Base-by-base conservation (phyloP, 1,140 invertebrate genomes). In the Diplogasteroides magnus region DNA sequence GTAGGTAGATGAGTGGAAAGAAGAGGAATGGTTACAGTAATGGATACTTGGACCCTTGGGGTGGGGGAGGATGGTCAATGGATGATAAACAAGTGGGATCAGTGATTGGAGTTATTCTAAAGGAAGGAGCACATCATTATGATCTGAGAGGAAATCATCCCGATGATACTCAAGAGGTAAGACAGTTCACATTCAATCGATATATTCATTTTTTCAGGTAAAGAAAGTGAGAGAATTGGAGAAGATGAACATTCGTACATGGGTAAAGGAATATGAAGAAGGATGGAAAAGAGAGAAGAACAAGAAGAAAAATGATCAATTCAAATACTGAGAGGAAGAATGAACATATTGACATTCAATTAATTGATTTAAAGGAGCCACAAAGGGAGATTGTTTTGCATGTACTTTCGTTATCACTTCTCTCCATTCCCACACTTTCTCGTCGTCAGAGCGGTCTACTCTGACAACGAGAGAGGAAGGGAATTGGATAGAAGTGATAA, bases 31-130 rank as follows among this genome's bases (percentile, higher is more conserved):
- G 63, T 25, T 85, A 68, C 84, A 94, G 91, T 76, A 95, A 95
- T 84, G 93, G 93, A 11, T 83, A 91, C 13, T 79, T 92, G 57
- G 94, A 98, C 85, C 94, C 94, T 1, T 97, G 94, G 94, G 90
- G 90, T 48, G 88, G 89, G 75, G 93, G 93, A 2, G 76, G 76
- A n/a, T 77, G 74, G 74, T 15, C 37, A 1, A 61, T 74, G 15
- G 70, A 71, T 31, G 70, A 77, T 26, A 69, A 64, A 14, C 77
- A 62, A 6, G 58, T 74, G 37, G 80, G 77, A 28, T 72, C 80
- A 14, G 58, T 82, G 2, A 68, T 88, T 1, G 87, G 91, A 1
- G 85, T 97, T 1, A 86, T 93, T 19, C 91, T 98, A 65, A 88
- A 90, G 1, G 89, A 93, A 83, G 91, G 89, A 0, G 80, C 82